Evolutionary conservation across 37 sponge, comb jelly and placozoan genomes (phyloP), one percentile per base, ranked within the genome.

Genomic region (Eunapius fragilis): DNA sequence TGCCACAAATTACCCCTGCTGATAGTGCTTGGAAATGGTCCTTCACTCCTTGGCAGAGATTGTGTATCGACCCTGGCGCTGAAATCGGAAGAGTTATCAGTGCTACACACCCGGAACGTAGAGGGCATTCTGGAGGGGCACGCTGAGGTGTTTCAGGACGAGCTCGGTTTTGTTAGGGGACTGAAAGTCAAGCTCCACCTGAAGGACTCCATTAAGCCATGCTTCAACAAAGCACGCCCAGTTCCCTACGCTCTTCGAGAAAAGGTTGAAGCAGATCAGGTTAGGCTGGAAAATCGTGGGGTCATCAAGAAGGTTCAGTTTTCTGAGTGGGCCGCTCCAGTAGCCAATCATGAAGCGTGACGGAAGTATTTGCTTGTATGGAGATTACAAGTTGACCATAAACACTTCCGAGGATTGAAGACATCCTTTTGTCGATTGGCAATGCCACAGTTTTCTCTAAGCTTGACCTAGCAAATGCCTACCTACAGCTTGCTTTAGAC

Each of bases 251-350:
- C 83, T 11, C 34, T 85, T 31, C 35, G 37, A 45, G 30, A 0
- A 25, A 84, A 81, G 71, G 90, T 85, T n/a, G 85, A 84, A 31
- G 31, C 48, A 74, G 90, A 81, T 4, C 48, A 81, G 22, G 71
- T 77, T 19, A 47, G 78, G 17, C 31, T 85, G 41, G 37, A n/a
- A 1, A 6, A 85, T 26, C 24, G 86, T 31, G 86, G 80, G 0
- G 67, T 85, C 25, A 31, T 92, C 25, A 80, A 79, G 22, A 88
- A 36, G n/a, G 89, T 92, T 11, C 72, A 88, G 30, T 80, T 84
- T 76, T 80, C 92, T 5, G 74, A 76, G 34, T 93, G 93, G 89
- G 89, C 89, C 32, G 87, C 93, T 12, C 83, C 89, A 9, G 78
- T 93, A 34, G 93, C 87, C 87, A n/a, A 89, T 89, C 70, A 3